Percentiles rank a stretch among this genome's conserved stretches.
phyloP scores from a whole-genome alignment of 2,888 invertebrate species.

The Melikaiella ostensackeni region DNA sequence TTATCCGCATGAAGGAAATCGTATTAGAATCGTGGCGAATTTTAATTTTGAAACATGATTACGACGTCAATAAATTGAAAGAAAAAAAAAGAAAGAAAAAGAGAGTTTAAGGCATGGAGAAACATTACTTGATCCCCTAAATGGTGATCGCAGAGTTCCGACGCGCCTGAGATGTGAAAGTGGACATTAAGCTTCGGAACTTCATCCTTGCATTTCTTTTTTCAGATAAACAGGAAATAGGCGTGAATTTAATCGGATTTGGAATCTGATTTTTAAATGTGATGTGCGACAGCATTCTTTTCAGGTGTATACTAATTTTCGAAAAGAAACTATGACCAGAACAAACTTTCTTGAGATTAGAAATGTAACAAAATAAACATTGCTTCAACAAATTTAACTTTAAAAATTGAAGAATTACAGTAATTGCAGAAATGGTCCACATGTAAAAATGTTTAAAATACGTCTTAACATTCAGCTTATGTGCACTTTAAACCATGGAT shows the following conservation, averaged over 20 bases:
- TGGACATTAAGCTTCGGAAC: slow-evolving; percentile 35
- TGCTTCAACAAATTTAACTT: no score
- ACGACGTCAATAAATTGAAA: slow-evolving; percentile 41
- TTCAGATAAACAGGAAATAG: slow-evolving; percentile 30
- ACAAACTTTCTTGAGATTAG: no score
- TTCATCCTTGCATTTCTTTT: slow-evolving; percentile 34
- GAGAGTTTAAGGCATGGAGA: slow-evolving; percentile 41
- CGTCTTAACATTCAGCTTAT: no score
- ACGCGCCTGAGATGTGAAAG: slow-evolving; percentile 43
- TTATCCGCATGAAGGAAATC: not conserved
- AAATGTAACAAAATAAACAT: no score
- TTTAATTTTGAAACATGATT: slow-evolving; percentile 15
- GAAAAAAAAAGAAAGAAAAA: slow-evolving; percentile 27
- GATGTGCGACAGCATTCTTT: not conserved
- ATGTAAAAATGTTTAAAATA: no score
- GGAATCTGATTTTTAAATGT: not conserved
- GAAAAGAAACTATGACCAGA: no score
- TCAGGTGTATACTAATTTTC: not conserved
- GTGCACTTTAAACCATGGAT: no score
- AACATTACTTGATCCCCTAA: slow-evolving; percentile 45
- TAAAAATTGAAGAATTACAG: not conserved
- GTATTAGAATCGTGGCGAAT: slow-evolving; percentile 7
- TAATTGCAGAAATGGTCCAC: not conserved
- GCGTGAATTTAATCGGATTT: not conserved
- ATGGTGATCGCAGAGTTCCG: slow-evolving; percentile 46